Base-by-base conservation (phyloP, 2,797 vertebrate species). In the Manis crassicaudata region DNA sequence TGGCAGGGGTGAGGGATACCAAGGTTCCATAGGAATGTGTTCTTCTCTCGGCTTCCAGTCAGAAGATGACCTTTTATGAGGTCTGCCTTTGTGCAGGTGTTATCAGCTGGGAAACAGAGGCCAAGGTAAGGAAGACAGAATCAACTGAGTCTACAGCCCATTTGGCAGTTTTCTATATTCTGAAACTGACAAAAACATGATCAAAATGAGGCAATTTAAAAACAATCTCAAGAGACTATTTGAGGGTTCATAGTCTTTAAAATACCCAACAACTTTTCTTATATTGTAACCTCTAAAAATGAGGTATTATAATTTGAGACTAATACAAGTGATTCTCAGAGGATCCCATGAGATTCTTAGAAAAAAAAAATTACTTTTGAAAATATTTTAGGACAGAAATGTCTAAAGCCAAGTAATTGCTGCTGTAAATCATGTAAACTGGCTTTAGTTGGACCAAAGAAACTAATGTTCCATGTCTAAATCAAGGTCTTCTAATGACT, bases 361-460 rank as follows among this genome's bases (percentile, higher is more conserved):
- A 80, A 84, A 81, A 84, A 21, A 6, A 20, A 43, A 43, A 7
- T 63, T 87, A 46, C 83, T 81, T 67, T 62, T 73, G 37, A 92
- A 54, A 27, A 35, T 25, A 52, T 81, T 87, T 88, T 73, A 92
- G 40, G 82, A 86, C 65, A 86, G 37, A 25, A 80, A 91, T 89
- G 50, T 58, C 46, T 56, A 6, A 35, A 35, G 54, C 63, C 68
- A 89, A 50, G 43, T 87, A 65, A 62, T 40, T 89, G 37, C 67
- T 89, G 14, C 92, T 86, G 35, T 56, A 94, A 54, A 95, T 97
- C 88, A 40, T 62, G 32, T 90, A 83, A 87, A 43, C 92, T 84
- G 73, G 40, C 43, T 96, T 95, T 88, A 32, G n/a, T 63, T 92
- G 77, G 52, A 77, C 68, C n/a, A 60, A 70, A 90, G 37, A 88